Evolutionary conservation across 2,888 invertebrate species (phyloP).

Genomic region (Stegophylla sp.): DNA sequence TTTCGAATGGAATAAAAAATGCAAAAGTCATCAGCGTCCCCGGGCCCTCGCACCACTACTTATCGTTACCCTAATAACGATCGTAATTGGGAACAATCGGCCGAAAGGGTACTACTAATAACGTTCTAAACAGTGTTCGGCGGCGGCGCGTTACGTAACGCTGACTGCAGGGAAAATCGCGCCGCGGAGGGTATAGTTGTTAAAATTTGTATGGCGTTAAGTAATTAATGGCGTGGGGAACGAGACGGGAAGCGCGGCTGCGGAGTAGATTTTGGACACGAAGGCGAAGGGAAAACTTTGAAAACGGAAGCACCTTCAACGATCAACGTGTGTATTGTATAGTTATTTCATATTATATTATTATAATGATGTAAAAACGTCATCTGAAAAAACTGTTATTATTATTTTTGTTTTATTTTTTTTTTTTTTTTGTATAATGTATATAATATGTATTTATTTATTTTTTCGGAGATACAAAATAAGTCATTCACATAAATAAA

Average conservation of each 20-base stretch:
- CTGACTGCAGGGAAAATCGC: slow-evolving; percentile 13
- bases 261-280: neutral
- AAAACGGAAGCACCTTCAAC: slow-evolving; percentile 22
- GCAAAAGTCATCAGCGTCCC: too few species aligned
- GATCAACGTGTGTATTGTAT: neutral
- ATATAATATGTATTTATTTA: neutral
- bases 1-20: too few species aligned
- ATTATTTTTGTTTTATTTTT: neutral
- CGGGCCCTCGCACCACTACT: too few species aligned
- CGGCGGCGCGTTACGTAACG: slow-evolving; percentile 24
- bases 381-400: neutral
- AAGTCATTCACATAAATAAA: slow-evolving; percentile 39
- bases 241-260: neutral
- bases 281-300: slow-evolving; percentile 19
- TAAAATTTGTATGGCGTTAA: slow-evolving; percentile 25
- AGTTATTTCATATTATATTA: too few species aligned
- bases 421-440: too few species aligned
- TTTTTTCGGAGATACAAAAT: neutral
- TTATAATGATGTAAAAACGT: slow-evolving; percentile 31
- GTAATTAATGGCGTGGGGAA: slow-evolving; percentile 47
- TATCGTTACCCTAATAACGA: neutral
- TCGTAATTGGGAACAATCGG: neutral
- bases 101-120: neutral
- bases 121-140: neutral
- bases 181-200: neutral